Evolutionary conservation across 2,797 vertebrate genomes (phyloP).

Genomic region (Meriones psammophilus): DNA sequence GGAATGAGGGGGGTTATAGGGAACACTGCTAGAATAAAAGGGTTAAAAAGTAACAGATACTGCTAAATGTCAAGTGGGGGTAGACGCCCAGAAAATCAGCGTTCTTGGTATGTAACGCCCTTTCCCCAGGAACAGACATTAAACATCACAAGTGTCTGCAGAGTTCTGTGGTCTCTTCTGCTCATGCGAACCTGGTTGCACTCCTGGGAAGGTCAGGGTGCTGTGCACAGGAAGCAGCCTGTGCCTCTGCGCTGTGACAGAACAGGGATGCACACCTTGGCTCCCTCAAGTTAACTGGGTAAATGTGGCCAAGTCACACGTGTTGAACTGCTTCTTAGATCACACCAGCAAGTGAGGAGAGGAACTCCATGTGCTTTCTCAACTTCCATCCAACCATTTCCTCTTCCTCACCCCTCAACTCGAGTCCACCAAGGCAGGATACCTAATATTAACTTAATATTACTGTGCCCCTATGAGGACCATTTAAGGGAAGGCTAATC

Average conservation of each 20-base stretch:
- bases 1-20: neutral
- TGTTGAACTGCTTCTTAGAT: neutral
- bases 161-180: neutral
- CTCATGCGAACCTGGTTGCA: neutral
- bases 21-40: neutral
- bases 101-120: neutral
- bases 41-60: neutral
- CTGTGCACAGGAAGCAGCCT: neutral
- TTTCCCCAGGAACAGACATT: neutral
- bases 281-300: no score
- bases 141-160: neutral
- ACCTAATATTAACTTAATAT: neutral
- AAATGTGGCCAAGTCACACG: fast-evolving
- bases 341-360: neutral
- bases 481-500: neutral
- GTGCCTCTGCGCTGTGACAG: no score
- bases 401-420: neutral
- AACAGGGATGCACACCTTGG: neutral
- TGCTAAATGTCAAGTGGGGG: neutral
- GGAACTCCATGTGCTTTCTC: neutral
- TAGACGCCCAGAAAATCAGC: neutral
- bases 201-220: neutral
- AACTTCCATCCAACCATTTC: neutral
- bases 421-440: neutral
- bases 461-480: neutral